Evolutionary conservation across 2,888 invertebrate species (phyloP), one percentile per base, ranked within the genome.

Genomic region (Drosophila birchii): DNA sequence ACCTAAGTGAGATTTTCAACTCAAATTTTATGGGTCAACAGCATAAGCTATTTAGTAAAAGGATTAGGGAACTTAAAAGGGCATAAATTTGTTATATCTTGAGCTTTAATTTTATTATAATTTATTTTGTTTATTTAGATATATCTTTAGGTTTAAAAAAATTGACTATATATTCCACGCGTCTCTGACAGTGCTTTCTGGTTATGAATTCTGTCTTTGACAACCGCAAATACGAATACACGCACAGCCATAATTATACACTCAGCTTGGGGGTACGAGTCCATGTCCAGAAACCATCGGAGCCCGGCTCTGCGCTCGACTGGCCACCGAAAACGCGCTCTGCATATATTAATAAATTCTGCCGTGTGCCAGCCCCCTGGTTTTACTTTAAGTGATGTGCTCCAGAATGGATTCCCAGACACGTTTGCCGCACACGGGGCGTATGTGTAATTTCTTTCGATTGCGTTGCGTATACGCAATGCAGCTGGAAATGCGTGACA

Each of bases 271-370:
- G 67, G 68, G 39, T 16, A 26, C 57, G 20, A n/a, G 70, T 70
- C 45, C 70, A 56, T 47, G 68, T 49, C 68, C 68, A 58, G 59
- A 47, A 20, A 68, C 45, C 70, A 68, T 55, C 67, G 47, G 70
- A 26, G 23, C 34, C n/a, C n/a, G 11, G 8, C 47, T 20, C 16
- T 45, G 34, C 68, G 76, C 85, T 67, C 72, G 63, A 53, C 53
- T 73, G 87, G 70, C 45, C 66, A 70, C 45, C 26, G 66, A 60
- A 58, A 79, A 87, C 86, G 83, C 89, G 83, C 72, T 61, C 58
- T 69, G 88, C 88, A 86, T 86, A 86, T 77, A 79, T 89, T 86
- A 89, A 88, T 89, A 82, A 80, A 82, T 88, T 64, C 54, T 20
- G 73, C 36, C 44, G 41, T 34, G 47, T 41, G 20, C 20, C 20